Percentiles rank a stretch among this genome's conserved stretches.
Evolutionary conservation across 2,888 invertebrate species (phyloP).

Genomic region (Unio pictorum): DNA sequence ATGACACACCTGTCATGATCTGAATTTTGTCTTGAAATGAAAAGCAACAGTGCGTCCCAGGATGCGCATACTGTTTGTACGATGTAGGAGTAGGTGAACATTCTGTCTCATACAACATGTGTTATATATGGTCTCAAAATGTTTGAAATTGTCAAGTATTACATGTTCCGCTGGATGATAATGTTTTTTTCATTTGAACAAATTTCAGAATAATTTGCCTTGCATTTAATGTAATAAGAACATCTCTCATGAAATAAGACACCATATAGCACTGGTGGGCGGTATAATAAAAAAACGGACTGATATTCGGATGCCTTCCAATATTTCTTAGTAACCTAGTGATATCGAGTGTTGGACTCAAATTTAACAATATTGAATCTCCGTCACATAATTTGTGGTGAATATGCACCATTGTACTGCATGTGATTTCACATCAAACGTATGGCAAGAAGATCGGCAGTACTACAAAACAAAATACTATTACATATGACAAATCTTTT

Average conservation of each 20-base stretch:
- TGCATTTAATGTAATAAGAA: too few species aligned
- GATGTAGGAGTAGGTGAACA: constrained; percentile 30
- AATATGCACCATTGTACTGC: constrained; percentile 28
- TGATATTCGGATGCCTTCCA: constrained; percentile 33
- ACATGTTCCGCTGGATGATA: not conserved
- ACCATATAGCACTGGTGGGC: too few species aligned
- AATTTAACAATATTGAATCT: constrained; percentile 10
- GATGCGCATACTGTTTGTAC: constrained; percentile 25
- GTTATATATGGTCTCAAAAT: constrained; percentile 8
- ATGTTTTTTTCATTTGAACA: too few species aligned
- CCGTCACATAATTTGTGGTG: constrained; percentile 7
- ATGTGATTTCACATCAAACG: constrained; percentile 16
- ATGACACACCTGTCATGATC: too few species aligned
- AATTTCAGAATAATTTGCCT: too few species aligned
- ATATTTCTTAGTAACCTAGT: constrained; percentile 19
- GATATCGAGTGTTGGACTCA: constrained; percentile 20
- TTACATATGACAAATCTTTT: constrained; percentile 12
- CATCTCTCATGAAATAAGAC: too few species aligned
- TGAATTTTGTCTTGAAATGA: constrained; percentile 25
- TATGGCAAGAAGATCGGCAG: constrained; percentile 23
- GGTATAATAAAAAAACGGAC: constrained; percentile 10
- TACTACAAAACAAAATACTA: constrained; percentile 11
- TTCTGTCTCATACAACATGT: constrained; percentile 26
- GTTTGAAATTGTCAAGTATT: constrained; percentile 8
- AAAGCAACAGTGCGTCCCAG: constrained; percentile 36